Base-by-base conservation (phyloP, 2,888 invertebrate species). In the Suillia variegata region DNA sequence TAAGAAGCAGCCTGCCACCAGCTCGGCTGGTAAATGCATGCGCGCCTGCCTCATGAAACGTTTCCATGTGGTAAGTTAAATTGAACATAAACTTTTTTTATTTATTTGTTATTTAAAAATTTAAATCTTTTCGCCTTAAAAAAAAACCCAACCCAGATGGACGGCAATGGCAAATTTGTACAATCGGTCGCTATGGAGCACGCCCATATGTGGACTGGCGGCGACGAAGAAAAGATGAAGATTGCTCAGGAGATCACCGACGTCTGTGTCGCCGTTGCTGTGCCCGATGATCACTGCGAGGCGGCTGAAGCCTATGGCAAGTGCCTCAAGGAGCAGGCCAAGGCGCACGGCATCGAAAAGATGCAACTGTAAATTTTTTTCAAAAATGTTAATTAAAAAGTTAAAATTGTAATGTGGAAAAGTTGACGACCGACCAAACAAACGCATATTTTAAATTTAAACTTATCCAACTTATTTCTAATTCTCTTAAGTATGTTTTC, bases 41-140 rank as follows among this genome's bases (percentile, higher is more conserved):
- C 72, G 74, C 13, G 63, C 76, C 24, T 78, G 78, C 59, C 22
- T 79, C 1, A 73, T 78, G 74, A 71, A 71, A 45, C 71, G 64
- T 45, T 64, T 67, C 12, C 56, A 64, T 4, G n/a, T 74, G 56
- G 71, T 71, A 62, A 33, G 61, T 15, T n/a, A 18, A 24, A 13
- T 42, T 10, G 18, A 12, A 15, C 18, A 20, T 48, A n/a, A 48
- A 18, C 12, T 48, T 12, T 20, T 12, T 8, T 21, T 22, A 48
- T 22, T 21, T 48, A 18, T 20, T 18, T 48, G 12, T 20, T 4
- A 15, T 48, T 12, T n/a, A 48, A 10, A 38, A 38, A 26, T 10
- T 26, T 5, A 6, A 5, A 26, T 5, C 5, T 26, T 26, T 26
- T 10, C 6, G 26, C 26, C 5, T 26, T 10, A 26, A 10, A 6